Evolutionary conservation across 2,888 invertebrate species (phyloP).

Genomic region (Sinhomidia bicolor): DNA sequence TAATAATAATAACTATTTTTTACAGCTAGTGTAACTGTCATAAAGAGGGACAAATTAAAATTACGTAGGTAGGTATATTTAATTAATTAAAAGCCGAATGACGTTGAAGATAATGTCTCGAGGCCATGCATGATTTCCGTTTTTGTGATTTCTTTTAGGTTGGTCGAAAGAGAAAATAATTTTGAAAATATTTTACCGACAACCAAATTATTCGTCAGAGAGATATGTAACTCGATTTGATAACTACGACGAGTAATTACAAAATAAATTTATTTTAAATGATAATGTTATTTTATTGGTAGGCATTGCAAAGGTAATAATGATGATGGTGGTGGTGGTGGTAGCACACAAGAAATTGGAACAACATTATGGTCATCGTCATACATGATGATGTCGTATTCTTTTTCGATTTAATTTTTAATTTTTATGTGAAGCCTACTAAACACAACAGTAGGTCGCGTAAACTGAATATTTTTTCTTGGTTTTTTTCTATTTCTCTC

Average conservation of each 20-base stretch:
- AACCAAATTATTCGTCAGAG: too few species aligned
- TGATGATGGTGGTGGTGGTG: conserved; percentile 25
- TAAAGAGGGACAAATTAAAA: neutral
- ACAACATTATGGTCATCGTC: conserved; percentile 64
- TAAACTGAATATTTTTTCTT: neutral
- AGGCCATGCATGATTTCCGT: too few species aligned
- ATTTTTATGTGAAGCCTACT: neutral
- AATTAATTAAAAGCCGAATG: neutral
- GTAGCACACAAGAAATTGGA: conserved; percentile 53
- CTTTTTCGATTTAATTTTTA: neutral
- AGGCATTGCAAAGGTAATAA: conserved; percentile 22
- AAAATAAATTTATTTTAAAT: neutral
- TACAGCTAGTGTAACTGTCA: too few species aligned
- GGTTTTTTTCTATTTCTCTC: neutral
- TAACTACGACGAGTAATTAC: neutral
- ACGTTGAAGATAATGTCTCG: too few species aligned
- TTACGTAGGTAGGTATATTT: neutral
- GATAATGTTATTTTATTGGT: conserved; percentile 3
- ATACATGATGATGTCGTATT: conserved; percentile 18
- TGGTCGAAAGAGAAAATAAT: neutral
- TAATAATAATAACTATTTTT: neutral
- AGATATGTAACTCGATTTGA: too few species aligned
- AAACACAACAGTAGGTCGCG: too few species aligned
- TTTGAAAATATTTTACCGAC: neutral
- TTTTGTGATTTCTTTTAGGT: too few species aligned